Base-by-base conservation (phyloP, 2,797 vertebrate species). In the Staurois parvus region DNA sequence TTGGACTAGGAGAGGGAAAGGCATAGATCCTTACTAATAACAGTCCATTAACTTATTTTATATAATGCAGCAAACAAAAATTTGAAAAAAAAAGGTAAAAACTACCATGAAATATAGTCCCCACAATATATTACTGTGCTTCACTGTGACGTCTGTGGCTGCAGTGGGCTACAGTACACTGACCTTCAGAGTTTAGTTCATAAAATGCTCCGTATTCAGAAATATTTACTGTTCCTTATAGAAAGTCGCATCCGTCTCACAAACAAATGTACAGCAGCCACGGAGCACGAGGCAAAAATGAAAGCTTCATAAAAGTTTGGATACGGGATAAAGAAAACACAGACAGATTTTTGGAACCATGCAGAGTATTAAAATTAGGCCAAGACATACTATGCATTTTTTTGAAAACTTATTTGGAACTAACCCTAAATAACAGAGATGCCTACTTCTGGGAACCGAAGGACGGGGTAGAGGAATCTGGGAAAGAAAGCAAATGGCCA, bases 391-490 rank as follows among this genome's bases (percentile, higher is more conserved):
- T 92, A 91, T 90, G 90, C 88, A 90, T 94, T 93, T 93, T 92
- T 86, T 92, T 64, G 42, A n/a, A 85, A 91, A 88, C 89, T 92
- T 91, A 93, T 91, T 93, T 95, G 93, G 93, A 95, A 90, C 80
- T 81, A 85, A 88, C 92, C 87, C 0, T 84, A 93, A 91, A 94
- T 95, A 93, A 87, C 91, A 93, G 92, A 94, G 92, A 95, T 94
- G 92, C 92, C 93, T 93, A 90, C 91, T 91, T 92, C 93, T 94
- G 94, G 92, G 93, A 95, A 93, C 89, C 48, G 40, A 76, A 89
- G 89, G 89, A 77, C 72, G 86, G 89, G 89, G 90, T 88, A 91
- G 79, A 91, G 70, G 87, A 90, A 91, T 91, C 88, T 86, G 89
- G 89, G 89, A 89, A 87, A 83, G 79, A 24, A 29, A 75, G 52